A percentile compares a stretch with the other conserved stretches of the same genome.
Evolutionary conservation across 2,888 invertebrate genomes (phyloP).

Genomic region (Agrochola lota): DNA sequence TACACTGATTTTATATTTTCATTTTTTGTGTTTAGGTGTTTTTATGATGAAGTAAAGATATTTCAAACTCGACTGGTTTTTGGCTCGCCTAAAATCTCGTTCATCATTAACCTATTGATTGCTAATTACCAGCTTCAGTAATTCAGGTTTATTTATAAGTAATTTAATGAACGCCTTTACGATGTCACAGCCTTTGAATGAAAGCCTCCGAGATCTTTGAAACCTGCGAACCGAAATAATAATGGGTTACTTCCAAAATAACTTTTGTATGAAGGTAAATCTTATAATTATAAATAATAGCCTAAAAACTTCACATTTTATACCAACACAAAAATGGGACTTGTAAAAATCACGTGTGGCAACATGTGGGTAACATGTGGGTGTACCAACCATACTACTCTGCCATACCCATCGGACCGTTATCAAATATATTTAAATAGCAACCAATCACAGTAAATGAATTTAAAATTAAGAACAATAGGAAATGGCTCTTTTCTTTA

Average conservation of each 20-base stretch:
- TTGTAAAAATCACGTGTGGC: neutral
- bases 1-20: neutral
- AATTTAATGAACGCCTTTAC: neutral
- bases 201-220: neutral
- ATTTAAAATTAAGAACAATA: neutral
- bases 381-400: too few relatives aligned
- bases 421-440: neutral
- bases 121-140: neutral
- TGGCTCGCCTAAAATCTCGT: neutral
- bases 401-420: neutral
- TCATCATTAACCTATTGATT: neutral
- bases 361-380: neutral
- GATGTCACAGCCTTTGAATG: neutral
- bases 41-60: neutral
- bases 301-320: neutral
- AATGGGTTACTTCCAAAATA: neutral
- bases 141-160: neutral
- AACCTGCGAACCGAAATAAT: neutral
- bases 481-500: neutral
- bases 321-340: neutral
- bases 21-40: neutral
- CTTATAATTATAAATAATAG: neutral
- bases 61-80: neutral
- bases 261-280: neutral
- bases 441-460: neutral